Conservation (phyloP, 1,140 invertebrate species). For the Anthonomus grandis region DNA sequence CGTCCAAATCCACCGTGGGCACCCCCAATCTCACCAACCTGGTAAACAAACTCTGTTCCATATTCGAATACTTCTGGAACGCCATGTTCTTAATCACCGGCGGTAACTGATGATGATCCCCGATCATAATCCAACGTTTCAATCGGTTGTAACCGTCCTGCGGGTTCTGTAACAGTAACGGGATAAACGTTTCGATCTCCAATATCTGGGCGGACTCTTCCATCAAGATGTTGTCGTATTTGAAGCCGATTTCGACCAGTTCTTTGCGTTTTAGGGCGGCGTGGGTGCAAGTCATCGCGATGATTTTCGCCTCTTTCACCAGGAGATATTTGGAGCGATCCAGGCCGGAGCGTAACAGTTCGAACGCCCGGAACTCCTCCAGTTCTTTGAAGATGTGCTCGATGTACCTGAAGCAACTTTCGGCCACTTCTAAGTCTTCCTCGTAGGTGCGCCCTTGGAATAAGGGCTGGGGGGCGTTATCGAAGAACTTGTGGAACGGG, state of each 20-base stretch:
- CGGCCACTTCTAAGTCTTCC: slow-evolving; percentile 88
- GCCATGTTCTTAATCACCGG: slow-evolving; percentile 99
- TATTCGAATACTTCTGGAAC: slow-evolving; percentile 99
- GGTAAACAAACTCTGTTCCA: slow-evolving; percentile 99
- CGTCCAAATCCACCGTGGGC: slow-evolving; percentile 95
- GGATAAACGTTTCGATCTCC: slow-evolving; percentile 99
- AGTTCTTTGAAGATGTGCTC: slow-evolving; percentile 94
- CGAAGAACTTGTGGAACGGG: slow-evolving; percentile 90
- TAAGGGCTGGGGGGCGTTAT: slow-evolving; percentile 88
- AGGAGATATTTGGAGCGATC: slow-evolving; percentile 95
- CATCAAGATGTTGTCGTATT: slow-evolving; percentile 99
- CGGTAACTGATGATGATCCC: slow-evolving; percentile 98
- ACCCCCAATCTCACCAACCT: slow-evolving; percentile 94
- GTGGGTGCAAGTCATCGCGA: slow-evolving; percentile 99
- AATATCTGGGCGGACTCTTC: slow-evolving; percentile 99
- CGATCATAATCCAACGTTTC: slow-evolving; percentile 99
- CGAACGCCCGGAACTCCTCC: slow-evolving; percentile 98
- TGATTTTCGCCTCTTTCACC: slow-evolving; percentile 99
- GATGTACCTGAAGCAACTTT: slow-evolving; percentile 94
- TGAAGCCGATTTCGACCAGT: slow-evolving; percentile 90
- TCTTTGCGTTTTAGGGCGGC: slow-evolving; percentile 96
- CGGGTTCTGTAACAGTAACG: slow-evolving; percentile 94
- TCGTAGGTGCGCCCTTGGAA: slow-evolving; percentile 78
- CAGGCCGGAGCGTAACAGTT: slow-evolving; percentile 88
- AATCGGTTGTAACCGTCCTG: slow-evolving; percentile 92